Evolutionary conservation across 2,888 invertebrate genomes (phyloP), one percentile per base, ranked within the genome.

Genomic region (Melieria picta): DNA sequence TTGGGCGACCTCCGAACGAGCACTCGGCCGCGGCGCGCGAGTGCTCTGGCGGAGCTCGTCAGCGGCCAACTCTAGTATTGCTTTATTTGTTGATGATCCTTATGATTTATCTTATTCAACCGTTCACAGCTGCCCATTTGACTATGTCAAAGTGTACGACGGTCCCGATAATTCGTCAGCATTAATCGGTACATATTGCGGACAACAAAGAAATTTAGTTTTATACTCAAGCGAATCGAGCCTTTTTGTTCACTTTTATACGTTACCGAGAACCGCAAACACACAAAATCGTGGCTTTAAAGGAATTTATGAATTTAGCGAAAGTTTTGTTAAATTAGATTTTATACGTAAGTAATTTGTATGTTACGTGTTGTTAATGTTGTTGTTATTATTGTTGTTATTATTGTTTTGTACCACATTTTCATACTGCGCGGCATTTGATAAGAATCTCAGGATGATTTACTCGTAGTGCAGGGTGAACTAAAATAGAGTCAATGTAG

Each of bases 271-370:
- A 88, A 93, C 94, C 87, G 97, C 94, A 87, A 96, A 94, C 89
- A 94, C 96, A 80, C 97, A 98, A 89, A 98, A 98, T 89, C 93
- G 98, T 87, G 99, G 99, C 86, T 99, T 98, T 90, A 96, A 96
- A 89, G 98, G 97, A 86, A 96, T 97, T 88, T 99, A 96, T 90
- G 97, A 98, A 90, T 99, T 99, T 90, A 98, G 98, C 82, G 95
- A 97, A 89, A 93, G 95, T 89, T 99, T 98, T 90, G 98, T 99
- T 89, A 96, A 97, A 90, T 91, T 99, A 91, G 96, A 97, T 95
- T 88, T 91, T 91, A 87, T 88, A 86, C 87, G 87, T 87, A 84
- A 86, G 87, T 87, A 83, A 55, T 71, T 60, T 16, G 10, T 69
- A 30, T 47, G 30, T 30, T 30, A 30, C 2, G 30, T 30, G 3